Evolutionary conservation across 2,113 vertebrate genomes (phyloP), one percentile per base, ranked within the genome.

Genomic region (Butorides virescens): DNA sequence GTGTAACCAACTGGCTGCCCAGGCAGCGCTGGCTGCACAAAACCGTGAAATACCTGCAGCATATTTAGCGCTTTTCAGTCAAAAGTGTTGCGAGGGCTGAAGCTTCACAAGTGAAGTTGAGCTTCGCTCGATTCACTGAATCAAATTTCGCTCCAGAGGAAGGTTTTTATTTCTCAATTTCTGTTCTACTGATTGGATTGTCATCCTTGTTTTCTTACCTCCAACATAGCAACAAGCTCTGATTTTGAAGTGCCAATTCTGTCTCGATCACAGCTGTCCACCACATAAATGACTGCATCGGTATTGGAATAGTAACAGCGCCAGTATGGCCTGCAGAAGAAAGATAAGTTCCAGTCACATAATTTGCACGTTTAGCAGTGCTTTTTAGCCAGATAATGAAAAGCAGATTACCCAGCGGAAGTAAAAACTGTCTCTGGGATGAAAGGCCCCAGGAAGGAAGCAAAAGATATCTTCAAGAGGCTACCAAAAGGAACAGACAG

Each of bases 281-380:
- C 99, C 4, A 99, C 99, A 13, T 99, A 99, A 94, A 99, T 99
- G 71, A 99, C 99, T 1, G 99, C 99, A 4, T 99, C 99, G 34
- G 99, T 99, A 97, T 99, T 99, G 29, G 99, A 99, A 91, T 99
- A 99, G 81, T 99, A 99, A 94, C 99, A 99, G 55, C 99, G 97
- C 99, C 99, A 99, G 55, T 99, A 99, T 2, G 99, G 99, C 93
- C 99, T 99, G 96, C 73, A 83, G 74, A 93, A 74, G 67, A 95
- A 79, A 89, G n/a, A 22, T 1, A 50, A 50, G 34, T 72, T 61
- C 32, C 66, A 46, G 42, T 59, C 61, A 66, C 2, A 2, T 9
- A 11, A 84, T 46, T 3, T 76, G 44, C 53, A 81, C 10, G 21
- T 67, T 34, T 4, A 65, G 36, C 29, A 34, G 8, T 20, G 9